Evolutionary conservation across 1,140 invertebrate species (phyloP).

Genomic region (Bombyx mandarina): DNA sequence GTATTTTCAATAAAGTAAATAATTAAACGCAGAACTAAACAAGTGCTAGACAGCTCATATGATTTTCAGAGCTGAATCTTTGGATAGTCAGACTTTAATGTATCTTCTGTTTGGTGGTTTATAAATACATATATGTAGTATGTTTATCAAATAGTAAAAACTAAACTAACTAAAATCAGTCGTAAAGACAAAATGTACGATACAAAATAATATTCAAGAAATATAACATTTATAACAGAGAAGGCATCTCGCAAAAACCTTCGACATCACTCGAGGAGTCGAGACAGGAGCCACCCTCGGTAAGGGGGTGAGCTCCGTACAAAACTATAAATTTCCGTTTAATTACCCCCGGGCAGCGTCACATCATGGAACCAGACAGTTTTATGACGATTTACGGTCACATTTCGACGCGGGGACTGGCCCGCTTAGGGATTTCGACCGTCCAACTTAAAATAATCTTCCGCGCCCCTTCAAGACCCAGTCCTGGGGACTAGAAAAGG

Average conservation of each 20-base stretch:
- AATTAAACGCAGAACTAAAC: no score
- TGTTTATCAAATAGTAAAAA: no score
- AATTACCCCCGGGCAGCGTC: conserved; percentile 77
- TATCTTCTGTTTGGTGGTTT: no score
- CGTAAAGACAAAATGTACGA: conserved; percentile 13
- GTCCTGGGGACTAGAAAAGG: conserved; percentile 10
- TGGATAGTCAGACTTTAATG: no score
- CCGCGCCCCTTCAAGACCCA: conserved; percentile 13
- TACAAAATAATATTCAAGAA: not conserved
- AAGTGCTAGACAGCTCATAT: not conserved
- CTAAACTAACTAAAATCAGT: not conserved
- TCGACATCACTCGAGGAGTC: conserved; percentile 43
- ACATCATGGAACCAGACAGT: conserved; percentile 78
- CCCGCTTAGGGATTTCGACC: conserved; percentile 61
- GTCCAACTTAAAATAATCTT: conserved; percentile 30
- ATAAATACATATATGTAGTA: no score
- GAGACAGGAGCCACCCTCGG: conserved; percentile 25
- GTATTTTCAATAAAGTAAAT: no score
- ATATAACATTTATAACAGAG: conserved; percentile 4
- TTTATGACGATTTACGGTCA: conserved; percentile 79
- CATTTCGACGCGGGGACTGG: conserved; percentile 71
- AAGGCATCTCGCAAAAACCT: conserved; percentile 10
- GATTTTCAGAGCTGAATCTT: no score
- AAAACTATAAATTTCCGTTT: conserved; percentile 77
- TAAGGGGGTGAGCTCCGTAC: conserved; percentile 40